Base-by-base conservation (phyloP, 2,888 invertebrate species). In the Leptodirus hochenwartii region DNA sequence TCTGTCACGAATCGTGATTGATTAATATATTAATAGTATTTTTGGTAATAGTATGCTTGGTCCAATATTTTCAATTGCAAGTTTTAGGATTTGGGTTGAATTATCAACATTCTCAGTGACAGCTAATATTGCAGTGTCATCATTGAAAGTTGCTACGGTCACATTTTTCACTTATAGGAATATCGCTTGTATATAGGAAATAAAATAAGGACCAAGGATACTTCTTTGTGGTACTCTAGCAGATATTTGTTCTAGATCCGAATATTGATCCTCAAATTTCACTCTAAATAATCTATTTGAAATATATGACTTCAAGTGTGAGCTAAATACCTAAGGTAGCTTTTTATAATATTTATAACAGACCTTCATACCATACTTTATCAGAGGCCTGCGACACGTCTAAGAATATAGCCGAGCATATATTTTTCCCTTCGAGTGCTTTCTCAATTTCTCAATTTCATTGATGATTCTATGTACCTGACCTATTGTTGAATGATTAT, bases 361-460 rank as follows among this genome's bases (percentile, higher is more conserved):
- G 32, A 1, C 36, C 40, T 30, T 37, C 17, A 27, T 39, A 38
- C 34, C 37, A 41, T 8, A 43, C 37, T 33, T 38, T 37, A 24
- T 37, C 35, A 23, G 39, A 40, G 6, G 34, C 32, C 30, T 39
- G 31, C 13, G 37, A 24, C 5, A 35, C 31, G 11, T 36, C 37
- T 25, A 37, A 17, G 15, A 40, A 40, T 2, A 34, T 22, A 5
- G 29, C 22, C 15, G 37, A 15, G 22, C 37, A 35, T 14, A 36
- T 24, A 22, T 34, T 15, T 27, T 36, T 35, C 3, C 28, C 17
- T 28, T 39, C 34, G 1, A 39, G 14, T 2, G 28, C 24, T 4
- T 8, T 13, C n/a, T n/a, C n/a, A n/a, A n/a, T n/a, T n/a, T n/a
- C 10, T 27, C 25, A 2, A 41, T 43, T 22, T 30, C 28, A 13